Evolutionary conservation across 2,888 invertebrate species (phyloP).

Genomic region (Stictocephala bisonia): DNA sequence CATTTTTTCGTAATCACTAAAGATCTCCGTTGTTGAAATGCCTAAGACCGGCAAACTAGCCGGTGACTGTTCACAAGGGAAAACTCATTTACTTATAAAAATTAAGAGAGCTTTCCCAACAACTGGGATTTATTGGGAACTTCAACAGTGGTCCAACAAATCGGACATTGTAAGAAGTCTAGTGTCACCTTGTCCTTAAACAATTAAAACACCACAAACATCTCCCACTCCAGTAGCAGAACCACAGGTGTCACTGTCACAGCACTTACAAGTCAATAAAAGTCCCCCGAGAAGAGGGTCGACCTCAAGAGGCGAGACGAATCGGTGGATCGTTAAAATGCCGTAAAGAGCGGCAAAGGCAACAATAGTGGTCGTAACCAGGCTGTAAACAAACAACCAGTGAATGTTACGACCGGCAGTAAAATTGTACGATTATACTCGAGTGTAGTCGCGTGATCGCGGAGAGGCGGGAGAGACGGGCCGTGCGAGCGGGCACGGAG

Average conservation of each 20-base stretch:
- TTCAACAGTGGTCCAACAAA: background rate
- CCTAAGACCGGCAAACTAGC: constrained; percentile 21
- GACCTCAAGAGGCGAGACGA: constrained; percentile 30
- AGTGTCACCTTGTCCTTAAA: too few species aligned
- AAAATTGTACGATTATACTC: constrained; percentile 15
- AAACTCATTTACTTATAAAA: constrained; percentile 5
- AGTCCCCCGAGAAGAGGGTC: constrained; percentile 8
- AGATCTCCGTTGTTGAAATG: constrained; percentile 41
- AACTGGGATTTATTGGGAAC: too few species aligned
- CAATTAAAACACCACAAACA: too few species aligned
- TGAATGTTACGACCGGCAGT: constrained; percentile 3
- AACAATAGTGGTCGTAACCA: constrained; percentile 28
- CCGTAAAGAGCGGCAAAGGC: constrained; percentile 6
- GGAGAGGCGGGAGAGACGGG: constrained; percentile 20
- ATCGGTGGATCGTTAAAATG: constrained; percentile 29
- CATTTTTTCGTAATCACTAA: constrained; percentile 68
- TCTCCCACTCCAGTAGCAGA: too few species aligned
- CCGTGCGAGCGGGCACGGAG: constrained; percentile 33
- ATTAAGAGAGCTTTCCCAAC: too few species aligned
- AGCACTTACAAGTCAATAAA: constrained; percentile 39
- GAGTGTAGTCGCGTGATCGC: constrained; percentile 19
- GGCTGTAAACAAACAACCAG: constrained; percentile 22
- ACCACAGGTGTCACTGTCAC: constrained; percentile 14
- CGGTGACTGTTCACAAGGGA: constrained; percentile 39
- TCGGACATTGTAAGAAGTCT: constrained; percentile 20